A percentile compares a stretch with the other conserved stretches of the same genome.
These are phyloP conservation scores for Alosa sapidissima DNA, from an alignment of 2,797 vertebrate genomes.

Conservation along the genomic window DNA sequence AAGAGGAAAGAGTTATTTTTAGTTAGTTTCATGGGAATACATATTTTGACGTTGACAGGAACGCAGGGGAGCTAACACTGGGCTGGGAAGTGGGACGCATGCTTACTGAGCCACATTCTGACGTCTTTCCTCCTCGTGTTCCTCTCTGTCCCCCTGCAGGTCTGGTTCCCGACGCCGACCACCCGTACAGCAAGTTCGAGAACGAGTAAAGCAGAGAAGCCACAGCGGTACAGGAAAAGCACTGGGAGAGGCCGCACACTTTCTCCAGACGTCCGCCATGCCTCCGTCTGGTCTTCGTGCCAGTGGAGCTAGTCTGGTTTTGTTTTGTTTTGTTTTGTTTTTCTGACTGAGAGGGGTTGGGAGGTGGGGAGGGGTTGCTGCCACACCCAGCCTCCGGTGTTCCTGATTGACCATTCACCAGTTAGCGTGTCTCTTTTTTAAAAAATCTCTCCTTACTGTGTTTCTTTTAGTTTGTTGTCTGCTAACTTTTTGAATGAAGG, in stretches of 20 bases:
- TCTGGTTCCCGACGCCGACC: slow-evolving; percentile 83
- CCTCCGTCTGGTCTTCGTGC: background rate
- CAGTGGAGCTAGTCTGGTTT: background rate
- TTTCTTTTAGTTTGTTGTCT: background rate
- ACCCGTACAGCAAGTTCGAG: slow-evolving; percentile 88
- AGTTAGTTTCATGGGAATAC: background rate
- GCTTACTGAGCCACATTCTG: background rate
- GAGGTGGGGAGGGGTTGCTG: background rate
- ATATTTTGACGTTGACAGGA: background rate
- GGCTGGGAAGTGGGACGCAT: background rate
- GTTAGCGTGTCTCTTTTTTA: background rate
- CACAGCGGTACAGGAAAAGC: background rate
- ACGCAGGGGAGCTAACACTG: background rate
- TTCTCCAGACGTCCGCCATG: background rate
- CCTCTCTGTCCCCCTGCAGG: slow-evolving; percentile 60
- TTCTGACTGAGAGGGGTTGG: background rate
- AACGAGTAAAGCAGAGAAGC: slow-evolving; percentile 73
- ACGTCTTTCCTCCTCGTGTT: background rate
- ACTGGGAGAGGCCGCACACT: background rate
- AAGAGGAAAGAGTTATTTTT: background rate
- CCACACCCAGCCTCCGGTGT: background rate
- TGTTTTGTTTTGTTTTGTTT: background rate
- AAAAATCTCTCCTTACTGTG: background rate
- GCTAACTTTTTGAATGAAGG: background rate
- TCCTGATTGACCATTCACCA: background rate